Percentiles rank a stretch among this genome's conserved stretches.
Conservation (phyloP, 2,113 vertebrate species). For the Hippocampus barbouri region DNA sequence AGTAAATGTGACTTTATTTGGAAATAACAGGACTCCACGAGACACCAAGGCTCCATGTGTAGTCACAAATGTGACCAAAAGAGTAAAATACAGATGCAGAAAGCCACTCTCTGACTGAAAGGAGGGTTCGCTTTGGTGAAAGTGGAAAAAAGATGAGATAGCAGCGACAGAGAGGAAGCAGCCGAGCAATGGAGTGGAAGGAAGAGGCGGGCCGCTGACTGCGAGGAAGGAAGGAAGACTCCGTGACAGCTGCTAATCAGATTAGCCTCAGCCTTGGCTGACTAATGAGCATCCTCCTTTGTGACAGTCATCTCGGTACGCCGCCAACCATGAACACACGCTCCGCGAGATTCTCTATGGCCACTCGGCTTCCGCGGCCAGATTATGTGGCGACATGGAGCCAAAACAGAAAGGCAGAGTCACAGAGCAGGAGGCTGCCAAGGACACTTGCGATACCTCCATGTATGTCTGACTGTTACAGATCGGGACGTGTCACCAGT, state of each 20-base stretch:
- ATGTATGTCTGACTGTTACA: conserved; percentile 58
- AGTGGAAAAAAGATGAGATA: conserved; percentile 11
- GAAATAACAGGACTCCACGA: no score
- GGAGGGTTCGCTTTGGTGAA: conserved; percentile 14
- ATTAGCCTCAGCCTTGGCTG: conserved; percentile 70
- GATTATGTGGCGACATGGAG: conserved; percentile 65
- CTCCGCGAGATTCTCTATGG: conserved; percentile 64
- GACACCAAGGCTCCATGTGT: no score
- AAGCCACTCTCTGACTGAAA: background rate
- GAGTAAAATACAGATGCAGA: background rate
- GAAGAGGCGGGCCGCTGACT: conserved; percentile 55
- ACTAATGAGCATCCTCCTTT: conserved; percentile 75
- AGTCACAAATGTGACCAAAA: no score
- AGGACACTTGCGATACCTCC: conserved; percentile 57
- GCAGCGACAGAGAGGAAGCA: conserved; percentile 34
- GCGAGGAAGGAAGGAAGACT: conserved; percentile 60
- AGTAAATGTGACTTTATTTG: no score
- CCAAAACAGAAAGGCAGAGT: conserved; percentile 48
- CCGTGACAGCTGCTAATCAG: conserved; percentile 77
- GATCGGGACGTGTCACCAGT: conserved; percentile 62
- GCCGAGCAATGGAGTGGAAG: conserved; percentile 50
- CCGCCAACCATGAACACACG: conserved; percentile 66
- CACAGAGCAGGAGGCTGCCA: conserved; percentile 21
- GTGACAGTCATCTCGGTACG: conserved; percentile 68
- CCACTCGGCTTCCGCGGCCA: conserved; percentile 49